Evolutionary conservation across 1,140 invertebrate genomes (phyloP).

Genomic region (Hestina assimilis): DNA sequence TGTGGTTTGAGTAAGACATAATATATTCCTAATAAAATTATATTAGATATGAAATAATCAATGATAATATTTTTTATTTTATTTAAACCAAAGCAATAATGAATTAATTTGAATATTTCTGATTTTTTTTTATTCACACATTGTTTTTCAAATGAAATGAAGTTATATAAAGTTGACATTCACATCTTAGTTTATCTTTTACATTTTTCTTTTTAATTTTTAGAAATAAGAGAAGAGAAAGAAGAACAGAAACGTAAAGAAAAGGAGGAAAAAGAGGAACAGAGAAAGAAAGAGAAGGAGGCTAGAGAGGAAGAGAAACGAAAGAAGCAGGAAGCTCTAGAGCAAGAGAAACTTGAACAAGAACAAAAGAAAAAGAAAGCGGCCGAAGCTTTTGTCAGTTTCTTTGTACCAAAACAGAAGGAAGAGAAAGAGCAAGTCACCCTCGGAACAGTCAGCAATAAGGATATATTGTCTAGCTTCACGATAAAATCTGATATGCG

Average conservation of each 20-base stretch:
- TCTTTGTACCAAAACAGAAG: constrained; percentile 86
- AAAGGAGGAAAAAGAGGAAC: constrained; percentile 79
- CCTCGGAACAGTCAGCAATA: constrained; percentile 48
- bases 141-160: no score
- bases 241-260: constrained; percentile 78
- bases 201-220: constrained; percentile 9
- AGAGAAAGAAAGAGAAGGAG: constrained; percentile 79
- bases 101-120: no score
- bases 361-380: constrained; percentile 86
- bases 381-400: constrained; percentile 87
- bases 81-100: no score
- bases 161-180: no score
- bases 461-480: constrained; percentile 66
- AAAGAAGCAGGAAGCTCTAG: constrained; percentile 82
- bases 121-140: no score
- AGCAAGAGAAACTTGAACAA: constrained; percentile 82
- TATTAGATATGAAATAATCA: no score
- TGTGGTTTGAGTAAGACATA: no score
- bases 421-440: constrained; percentile 60
- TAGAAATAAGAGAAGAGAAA: constrained; percentile 63
- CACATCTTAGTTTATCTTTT: neutral
- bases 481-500: constrained; percentile 92
- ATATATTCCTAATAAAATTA: no score
- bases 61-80: no score
- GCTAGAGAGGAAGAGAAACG: constrained; percentile 81